Conservation (phyloP, 2,888 invertebrate species). For the Caenorhabditis angaria region DNA sequence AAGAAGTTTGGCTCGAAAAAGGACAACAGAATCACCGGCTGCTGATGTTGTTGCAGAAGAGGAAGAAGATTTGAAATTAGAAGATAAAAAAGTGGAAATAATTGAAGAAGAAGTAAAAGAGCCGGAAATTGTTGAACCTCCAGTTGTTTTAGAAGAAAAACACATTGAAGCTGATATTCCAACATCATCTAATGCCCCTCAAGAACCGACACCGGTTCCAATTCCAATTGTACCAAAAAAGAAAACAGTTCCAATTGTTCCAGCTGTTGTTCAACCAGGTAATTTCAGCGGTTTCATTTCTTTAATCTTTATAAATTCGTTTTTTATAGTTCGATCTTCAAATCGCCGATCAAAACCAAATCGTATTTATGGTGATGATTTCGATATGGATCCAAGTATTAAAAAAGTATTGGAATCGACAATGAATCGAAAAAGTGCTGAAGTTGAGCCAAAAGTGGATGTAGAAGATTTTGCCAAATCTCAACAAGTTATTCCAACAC, state of each 20-base stretch:
- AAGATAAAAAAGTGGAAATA: not conserved
- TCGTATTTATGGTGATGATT: slow-evolving; percentile 22
- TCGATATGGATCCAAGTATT: slow-evolving; percentile 14
- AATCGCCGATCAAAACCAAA: slow-evolving; percentile 36
- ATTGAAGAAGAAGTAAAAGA: not conserved
- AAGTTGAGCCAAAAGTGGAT: not conserved
- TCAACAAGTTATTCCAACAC: not conserved
- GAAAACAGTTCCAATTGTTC: not conserved
- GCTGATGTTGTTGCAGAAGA: not conserved
- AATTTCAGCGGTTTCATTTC: not conserved
- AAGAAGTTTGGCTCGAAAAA: not conserved
- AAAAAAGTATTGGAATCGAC: not conserved
- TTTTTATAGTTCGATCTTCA: slow-evolving; percentile 8
- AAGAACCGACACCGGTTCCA: not conserved
- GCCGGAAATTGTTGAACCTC: not conserved
- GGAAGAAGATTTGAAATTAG: slow-evolving; percentile 2
- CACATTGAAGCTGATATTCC: not conserved
- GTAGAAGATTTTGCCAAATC: not conserved
- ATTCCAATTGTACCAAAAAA: no score
- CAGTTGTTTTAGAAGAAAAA: no score
- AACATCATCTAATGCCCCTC: not conserved
- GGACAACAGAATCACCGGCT: not conserved
- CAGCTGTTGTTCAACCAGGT: not conserved
- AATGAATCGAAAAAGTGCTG: not conserved
- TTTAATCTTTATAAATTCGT: not conserved